phyloP scores from a whole-genome alignment of 2,888 invertebrate genomes.

The Erebia palarica region DNA sequence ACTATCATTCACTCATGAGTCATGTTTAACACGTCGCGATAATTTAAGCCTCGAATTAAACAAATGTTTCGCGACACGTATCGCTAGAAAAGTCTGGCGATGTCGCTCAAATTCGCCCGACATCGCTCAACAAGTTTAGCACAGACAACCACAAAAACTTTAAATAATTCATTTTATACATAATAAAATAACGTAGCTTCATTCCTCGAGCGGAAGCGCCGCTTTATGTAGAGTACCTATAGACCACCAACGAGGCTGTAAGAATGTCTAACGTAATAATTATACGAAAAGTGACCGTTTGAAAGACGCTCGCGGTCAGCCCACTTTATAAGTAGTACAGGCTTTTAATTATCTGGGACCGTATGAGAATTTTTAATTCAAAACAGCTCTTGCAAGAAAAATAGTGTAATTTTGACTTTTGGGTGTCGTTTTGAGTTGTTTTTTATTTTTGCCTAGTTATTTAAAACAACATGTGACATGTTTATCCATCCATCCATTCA shows the following conservation, averaged over 20 bases:
- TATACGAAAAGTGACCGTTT: conserved; percentile 37
- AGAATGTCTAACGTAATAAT: conserved; percentile 41
- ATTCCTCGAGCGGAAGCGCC: background rate
- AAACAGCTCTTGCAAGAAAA: background rate
- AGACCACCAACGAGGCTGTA: conserved; percentile 46
- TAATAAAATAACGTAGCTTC: background rate
- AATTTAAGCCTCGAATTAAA: too few relatives aligned
- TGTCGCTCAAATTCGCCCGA: too few relatives aligned
- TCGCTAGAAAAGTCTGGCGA: too few relatives aligned
- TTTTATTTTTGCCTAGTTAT: background rate
- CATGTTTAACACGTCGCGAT: too few relatives aligned
- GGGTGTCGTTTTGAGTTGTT: background rate
- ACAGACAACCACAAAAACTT: too few relatives aligned
- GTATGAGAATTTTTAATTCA: background rate
- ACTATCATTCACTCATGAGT: too few relatives aligned
- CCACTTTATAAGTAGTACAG: conserved; percentile 21
- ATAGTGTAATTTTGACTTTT: background rate
- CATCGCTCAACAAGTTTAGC: too few relatives aligned
- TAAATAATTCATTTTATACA: background rate
- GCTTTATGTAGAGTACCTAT: background rate
- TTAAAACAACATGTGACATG: too few relatives aligned
- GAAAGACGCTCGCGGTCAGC: conserved; percentile 34
- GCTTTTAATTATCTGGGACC: conserved; percentile 7
- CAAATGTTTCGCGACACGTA: too few relatives aligned
- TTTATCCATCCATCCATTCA: too few relatives aligned